phyloP scores from a whole-genome alignment of 1,140 invertebrate species.

The Cydia amplana region DNA sequence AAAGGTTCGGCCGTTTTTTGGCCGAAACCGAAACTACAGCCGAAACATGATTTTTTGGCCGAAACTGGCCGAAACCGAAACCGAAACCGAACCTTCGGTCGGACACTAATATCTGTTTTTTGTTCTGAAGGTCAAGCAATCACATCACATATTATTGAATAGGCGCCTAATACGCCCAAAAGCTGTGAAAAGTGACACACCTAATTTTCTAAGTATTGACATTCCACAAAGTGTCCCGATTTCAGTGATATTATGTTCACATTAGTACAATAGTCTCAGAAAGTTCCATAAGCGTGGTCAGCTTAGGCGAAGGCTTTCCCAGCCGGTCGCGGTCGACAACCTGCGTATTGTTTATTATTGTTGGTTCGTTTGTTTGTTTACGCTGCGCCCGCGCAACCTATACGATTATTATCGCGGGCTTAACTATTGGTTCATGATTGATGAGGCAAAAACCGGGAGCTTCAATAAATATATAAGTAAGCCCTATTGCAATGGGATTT shows the following conservation, averaged over 20 bases:
- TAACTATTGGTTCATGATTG: constrained; percentile 4
- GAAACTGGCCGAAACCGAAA: too few relatives aligned
- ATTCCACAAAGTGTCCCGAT: background rate
- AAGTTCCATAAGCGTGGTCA: background rate
- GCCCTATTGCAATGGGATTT: background rate
- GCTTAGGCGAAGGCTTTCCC: background rate
- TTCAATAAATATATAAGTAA: background rate
- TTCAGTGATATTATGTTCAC: background rate
- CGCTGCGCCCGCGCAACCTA: background rate
- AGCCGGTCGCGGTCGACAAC: constrained; percentile 9
- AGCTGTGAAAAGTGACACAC: background rate
- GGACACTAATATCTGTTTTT: too few relatives aligned
- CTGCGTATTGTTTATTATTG: constrained; percentile 18
- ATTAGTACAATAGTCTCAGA: background rate
- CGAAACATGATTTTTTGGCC: too few relatives aligned
- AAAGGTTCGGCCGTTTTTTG: too few relatives aligned
- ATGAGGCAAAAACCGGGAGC: background rate
- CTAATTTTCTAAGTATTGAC: background rate
- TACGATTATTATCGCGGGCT: constrained; percentile 13
- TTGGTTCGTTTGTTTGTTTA: constrained; percentile 17
- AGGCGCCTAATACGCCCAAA: too few relatives aligned
- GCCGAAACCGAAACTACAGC: too few relatives aligned
- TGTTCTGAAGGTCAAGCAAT: background rate
- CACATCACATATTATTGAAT: background rate
- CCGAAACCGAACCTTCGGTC: too few relatives aligned